Base-by-base conservation (phyloP, 2,888 invertebrate genomes). In the Trissoscelio sp. region DNA sequence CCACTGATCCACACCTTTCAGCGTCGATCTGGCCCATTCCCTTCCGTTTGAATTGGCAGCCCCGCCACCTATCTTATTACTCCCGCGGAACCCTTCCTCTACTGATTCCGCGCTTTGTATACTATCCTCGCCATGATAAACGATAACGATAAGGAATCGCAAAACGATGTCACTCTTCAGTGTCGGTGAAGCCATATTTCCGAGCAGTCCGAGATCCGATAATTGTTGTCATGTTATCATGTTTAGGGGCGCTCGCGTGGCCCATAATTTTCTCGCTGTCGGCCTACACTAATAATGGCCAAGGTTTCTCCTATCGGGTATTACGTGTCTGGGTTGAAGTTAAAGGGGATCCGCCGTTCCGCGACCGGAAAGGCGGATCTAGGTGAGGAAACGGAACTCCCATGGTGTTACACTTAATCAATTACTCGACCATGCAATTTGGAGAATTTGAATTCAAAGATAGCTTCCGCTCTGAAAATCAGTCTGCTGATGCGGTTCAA, bases 251-350 rank as follows among this genome's bases (percentile, higher is more conserved):
- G 42, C 42, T 60, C 53, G 44, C 42, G 60, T 70, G 58, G 34
- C 48, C 60, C 24, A 48, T 48, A 39, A 34, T 64, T 64, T 44
- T 16, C 28, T 24, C 70, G 58, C 58, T 62, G 42, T 51, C 62
- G 73, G 24, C 48, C 51, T 37, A 46, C 39, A 24, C 53, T 74
- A 55, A 74, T 74, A 60, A 72, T 72, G 58, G 53, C 60, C 42
- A 72, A 51, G 60, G 60, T 53, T 34, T 37, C 60, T 24, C 51
- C 48, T 22, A 31, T 60, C 24, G 48, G 48, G 14, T 58, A 24
- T 69, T 69, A 70, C 70, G 28, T 20, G 72, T 62, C 72, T 14
- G 42, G 48, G n/a, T 22, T 72, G 18, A 60, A 53, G 51, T 72
- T 72, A 72, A 72, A 60, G 60, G 72, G 62, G 62, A 62, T 62